Evolutionary conservation across 2,113 vertebrate genomes (phyloP).

Genomic region (Myiozetetes cayanensis): DNA sequence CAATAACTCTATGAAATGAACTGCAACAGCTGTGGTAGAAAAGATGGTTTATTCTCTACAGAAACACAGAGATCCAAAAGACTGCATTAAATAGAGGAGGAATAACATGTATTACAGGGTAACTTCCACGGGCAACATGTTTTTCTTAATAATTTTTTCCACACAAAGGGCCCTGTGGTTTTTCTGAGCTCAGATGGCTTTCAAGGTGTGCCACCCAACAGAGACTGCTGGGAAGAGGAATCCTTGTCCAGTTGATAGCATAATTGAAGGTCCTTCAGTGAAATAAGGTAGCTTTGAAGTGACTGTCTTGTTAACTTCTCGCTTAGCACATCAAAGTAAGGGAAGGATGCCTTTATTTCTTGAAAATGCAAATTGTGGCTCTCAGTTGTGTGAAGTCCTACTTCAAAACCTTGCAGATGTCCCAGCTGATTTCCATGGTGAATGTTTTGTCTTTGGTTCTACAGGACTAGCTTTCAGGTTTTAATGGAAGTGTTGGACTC

Average conservation of each 20-base stretch:
- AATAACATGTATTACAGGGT: background rate
- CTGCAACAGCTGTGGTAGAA: background rate
- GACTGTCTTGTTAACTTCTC: constrained; percentile 18
- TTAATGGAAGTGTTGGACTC: background rate
- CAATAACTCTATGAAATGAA: background rate
- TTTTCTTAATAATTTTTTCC: background rate
- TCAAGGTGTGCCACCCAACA: background rate
- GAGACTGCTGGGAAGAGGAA: background rate
- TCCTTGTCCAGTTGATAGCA: background rate
- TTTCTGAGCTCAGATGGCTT: background rate
- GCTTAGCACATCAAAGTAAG: constrained; percentile 44
- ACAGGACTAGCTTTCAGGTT: background rate
- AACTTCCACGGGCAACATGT: background rate
- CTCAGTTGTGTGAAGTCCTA: background rate
- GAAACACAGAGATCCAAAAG: background rate
- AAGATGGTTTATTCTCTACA: background rate
- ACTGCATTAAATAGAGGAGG: background rate
- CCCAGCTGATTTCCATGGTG: background rate
- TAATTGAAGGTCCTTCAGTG: constrained; percentile 10
- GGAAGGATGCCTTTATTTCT: constrained; percentile 8
- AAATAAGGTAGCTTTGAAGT: constrained; percentile 42
- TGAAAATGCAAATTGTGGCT: constrained; percentile 5
- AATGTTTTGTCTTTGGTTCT: background rate
- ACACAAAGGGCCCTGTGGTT: background rate
- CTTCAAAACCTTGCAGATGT: constrained; percentile 23